phyloP scores from a whole-genome alignment of 2,888 invertebrate genomes.

The Phengaris arion region DNA sequence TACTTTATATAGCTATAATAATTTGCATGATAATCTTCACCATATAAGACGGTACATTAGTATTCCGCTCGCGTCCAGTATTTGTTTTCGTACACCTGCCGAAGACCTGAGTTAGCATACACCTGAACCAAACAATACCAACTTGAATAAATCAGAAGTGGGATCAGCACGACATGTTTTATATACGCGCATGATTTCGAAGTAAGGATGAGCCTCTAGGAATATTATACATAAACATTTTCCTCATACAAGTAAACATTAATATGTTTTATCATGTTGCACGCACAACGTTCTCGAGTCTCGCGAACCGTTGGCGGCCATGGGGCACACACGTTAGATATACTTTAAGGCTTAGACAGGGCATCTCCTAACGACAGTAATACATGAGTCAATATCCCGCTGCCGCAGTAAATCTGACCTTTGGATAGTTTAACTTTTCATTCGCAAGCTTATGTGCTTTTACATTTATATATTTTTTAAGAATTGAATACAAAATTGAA shows the following conservation, averaged over 20 bases:
- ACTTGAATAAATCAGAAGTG: slow-evolving; percentile 32
- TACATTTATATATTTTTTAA: background rate
- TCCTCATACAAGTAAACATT: no score
- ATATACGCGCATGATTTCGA: background rate
- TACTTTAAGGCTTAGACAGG: background rate
- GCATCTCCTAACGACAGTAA: background rate
- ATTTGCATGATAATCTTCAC: background rate
- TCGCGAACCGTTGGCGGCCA: no score
- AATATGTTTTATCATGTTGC: no score
- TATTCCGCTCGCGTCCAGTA: slow-evolving; percentile 13
- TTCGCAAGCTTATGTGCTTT: background rate
- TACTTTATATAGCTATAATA: no score
- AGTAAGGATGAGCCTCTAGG: background rate
- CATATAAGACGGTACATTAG: background rate
- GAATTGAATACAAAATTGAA: background rate
- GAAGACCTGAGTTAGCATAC: slow-evolving; percentile 34
- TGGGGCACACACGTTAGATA: no score
- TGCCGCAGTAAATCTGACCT: slow-evolving; percentile 13
- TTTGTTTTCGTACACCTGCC: slow-evolving; percentile 34
- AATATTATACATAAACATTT: background rate
- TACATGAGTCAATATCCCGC: background rate
- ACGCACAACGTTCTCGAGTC: no score
- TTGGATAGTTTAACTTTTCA: background rate
- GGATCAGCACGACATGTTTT: slow-evolving; percentile 14
- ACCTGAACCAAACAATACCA: slow-evolving; percentile 34